Conservation (phyloP, 2,797 vertebrate species). For the Perodicticus potto region DNA sequence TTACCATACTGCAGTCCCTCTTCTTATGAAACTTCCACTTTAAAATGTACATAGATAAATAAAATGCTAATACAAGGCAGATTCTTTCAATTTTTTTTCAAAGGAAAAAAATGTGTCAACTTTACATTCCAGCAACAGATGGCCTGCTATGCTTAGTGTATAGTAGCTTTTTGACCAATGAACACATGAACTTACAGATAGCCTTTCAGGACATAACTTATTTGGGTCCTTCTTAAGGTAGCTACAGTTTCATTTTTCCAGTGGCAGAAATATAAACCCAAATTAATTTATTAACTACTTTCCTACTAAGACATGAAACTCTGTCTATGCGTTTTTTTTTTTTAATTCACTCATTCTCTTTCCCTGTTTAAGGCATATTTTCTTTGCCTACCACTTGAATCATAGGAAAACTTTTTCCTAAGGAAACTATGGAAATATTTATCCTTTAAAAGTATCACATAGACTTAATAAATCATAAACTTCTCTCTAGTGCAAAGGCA, state of each 20-base stretch:
- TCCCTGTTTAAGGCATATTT: slow-evolving; percentile 16
- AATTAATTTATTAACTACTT: slow-evolving; percentile 52
- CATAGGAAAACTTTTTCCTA: slow-evolving; percentile 18
- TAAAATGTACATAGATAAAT: slow-evolving; percentile 65
- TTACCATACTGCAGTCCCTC: slow-evolving; percentile 28
- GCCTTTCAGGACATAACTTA: background rate
- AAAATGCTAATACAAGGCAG: slow-evolving; percentile 5
- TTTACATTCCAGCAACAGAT: slow-evolving; percentile 56
- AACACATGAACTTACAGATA: slow-evolving; percentile 36
- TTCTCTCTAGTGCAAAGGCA: slow-evolving; percentile 6
- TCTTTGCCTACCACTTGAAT: background rate
- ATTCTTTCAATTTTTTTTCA: no score
- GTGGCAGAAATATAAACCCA: background rate
- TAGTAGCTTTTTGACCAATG: background rate
- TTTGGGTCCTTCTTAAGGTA: background rate
- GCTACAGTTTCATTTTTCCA: background rate
- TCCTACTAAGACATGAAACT: background rate
- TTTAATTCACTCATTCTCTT: background rate
- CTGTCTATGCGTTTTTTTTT: background rate
- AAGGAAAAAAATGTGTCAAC: background rate
- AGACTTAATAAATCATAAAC: background rate
- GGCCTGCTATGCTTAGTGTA: background rate
- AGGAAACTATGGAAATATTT: slow-evolving; percentile 1
- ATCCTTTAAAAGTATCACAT: background rate
- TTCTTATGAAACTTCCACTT: slow-evolving; percentile 63